Percentiles rank a stretch among this genome's conserved stretches.
Conservation (phyloP, 2,888 invertebrate genomes). For the Tipula unca region DNA sequence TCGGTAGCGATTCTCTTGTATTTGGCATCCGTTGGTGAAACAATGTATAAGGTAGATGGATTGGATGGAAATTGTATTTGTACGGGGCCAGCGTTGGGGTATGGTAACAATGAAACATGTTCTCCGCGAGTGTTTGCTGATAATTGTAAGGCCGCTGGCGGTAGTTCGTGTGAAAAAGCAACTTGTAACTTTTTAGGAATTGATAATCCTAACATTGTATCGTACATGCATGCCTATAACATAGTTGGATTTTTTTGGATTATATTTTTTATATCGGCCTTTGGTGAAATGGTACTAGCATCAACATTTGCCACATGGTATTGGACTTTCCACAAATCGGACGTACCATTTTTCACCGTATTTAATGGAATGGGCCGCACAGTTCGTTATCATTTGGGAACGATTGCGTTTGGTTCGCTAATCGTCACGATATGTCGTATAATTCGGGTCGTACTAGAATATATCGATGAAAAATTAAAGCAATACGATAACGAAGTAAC, state of each 20-base stretch:
- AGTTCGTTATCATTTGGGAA: background rate
- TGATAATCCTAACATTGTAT: constrained; percentile 45
- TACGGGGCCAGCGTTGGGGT: constrained; percentile 30
- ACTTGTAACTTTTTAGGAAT: constrained; percentile 57
- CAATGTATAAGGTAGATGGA: constrained; percentile 51
- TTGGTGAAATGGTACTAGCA: background rate
- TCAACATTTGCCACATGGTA: background rate
- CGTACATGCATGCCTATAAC: constrained; percentile 41
- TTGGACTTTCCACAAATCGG: background rate
- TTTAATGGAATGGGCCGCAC: background rate
- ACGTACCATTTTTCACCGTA: background rate
- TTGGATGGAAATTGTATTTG: constrained; percentile 46
- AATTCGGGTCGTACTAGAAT: background rate
- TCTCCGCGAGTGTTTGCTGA: constrained; percentile 47
- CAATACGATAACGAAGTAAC: no score
- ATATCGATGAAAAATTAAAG: background rate
- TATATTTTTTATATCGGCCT: background rate
- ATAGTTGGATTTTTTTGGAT: background rate
- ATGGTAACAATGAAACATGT: constrained; percentile 46
- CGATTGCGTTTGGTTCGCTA: background rate
- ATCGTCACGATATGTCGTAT: background rate
- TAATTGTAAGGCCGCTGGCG: constrained; percentile 39
- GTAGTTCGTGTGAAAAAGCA: constrained; percentile 40
- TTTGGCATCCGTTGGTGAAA: constrained; percentile 58
- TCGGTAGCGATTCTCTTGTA: constrained; percentile 63